phyloP scores from a whole-genome alignment of 2,888 invertebrate genomes.

The Apamea monoglypha region DNA sequence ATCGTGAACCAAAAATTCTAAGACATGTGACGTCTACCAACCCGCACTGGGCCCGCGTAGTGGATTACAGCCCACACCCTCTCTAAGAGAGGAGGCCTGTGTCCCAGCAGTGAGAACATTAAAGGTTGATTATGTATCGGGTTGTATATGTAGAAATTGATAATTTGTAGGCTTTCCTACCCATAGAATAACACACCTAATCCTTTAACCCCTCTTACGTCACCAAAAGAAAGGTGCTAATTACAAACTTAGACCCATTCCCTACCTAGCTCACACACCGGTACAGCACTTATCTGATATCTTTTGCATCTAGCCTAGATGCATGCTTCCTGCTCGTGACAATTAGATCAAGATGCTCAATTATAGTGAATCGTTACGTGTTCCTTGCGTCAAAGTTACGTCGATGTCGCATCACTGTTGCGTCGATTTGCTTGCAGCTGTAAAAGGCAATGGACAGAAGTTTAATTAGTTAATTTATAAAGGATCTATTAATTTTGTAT shows the following conservation, averaged over 20 bases:
- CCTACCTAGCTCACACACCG: not conserved
- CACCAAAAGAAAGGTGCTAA: not conserved
- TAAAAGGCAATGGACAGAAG: constrained; percentile 20
- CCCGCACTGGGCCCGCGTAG: no score
- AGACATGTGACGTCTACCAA: no score
- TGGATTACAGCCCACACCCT: no score
- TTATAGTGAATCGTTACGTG: constrained; percentile 51
- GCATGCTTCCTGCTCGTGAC: constrained; percentile 49
- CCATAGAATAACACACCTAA: not conserved
- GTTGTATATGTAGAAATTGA: no score
- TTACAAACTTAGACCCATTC: not conserved
- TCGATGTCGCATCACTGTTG: constrained; percentile 53
- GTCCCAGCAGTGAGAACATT: no score
- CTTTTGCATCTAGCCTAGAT: constrained; percentile 43
- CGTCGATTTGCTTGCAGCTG: constrained; percentile 32
- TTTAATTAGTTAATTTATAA: not conserved
- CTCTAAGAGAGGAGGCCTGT: no score
- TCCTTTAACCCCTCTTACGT: not conserved
- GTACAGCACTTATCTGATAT: not conserved
- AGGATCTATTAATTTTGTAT: not conserved
- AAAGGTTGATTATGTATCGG: no score
- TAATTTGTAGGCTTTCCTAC: not conserved
- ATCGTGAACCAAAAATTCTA: no score
- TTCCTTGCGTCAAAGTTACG: constrained; percentile 59
- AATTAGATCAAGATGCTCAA: constrained; percentile 56